Percentiles rank a stretch among this genome's conserved stretches.
Conservation (phyloP, 2,888 invertebrate genomes). For the Amaurobius ferox region DNA sequence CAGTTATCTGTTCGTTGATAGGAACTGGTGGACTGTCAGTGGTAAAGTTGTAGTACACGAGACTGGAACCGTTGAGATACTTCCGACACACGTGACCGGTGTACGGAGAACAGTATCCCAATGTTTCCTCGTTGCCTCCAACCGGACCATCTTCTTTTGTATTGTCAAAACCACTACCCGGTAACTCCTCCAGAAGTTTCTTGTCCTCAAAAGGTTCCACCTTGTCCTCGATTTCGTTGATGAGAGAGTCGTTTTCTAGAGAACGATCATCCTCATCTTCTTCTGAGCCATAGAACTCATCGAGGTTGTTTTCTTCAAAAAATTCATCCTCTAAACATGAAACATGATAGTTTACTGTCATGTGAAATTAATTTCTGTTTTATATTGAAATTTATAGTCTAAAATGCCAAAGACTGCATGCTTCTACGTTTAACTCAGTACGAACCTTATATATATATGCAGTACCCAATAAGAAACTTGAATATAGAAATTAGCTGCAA, state of each 20-base stretch:
- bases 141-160: conserved; percentile 40
- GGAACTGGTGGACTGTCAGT: conserved; percentile 83
- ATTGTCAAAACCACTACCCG: conserved; percentile 18
- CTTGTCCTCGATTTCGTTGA: conserved; percentile 31
- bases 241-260: conserved; percentile 14
- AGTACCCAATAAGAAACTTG: no score
- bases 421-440: no score
- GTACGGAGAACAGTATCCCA: conserved; percentile 90
- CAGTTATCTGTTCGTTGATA: conserved; percentile 90
- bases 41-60: conserved; percentile 87
- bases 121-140: conserved; percentile 25
- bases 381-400: no score
- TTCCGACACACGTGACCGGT: conserved; percentile 86
- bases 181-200: conserved; percentile 18
- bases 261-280: conserved; percentile 8
- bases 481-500: no score
- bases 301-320: conserved; percentile 18
- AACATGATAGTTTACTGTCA: no score
- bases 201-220: conserved; percentile 41
- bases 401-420: no score
- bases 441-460: no score
- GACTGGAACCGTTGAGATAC: conserved; percentile 81
- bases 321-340: conserved; percentile 25
- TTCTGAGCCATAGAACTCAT: conserved; percentile 36
- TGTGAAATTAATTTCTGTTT: no score